Percentiles rank a stretch among this genome's conserved stretches.
Conservation (phyloP, 2,888 invertebrate species). For the Chloroclysta siterata region DNA sequence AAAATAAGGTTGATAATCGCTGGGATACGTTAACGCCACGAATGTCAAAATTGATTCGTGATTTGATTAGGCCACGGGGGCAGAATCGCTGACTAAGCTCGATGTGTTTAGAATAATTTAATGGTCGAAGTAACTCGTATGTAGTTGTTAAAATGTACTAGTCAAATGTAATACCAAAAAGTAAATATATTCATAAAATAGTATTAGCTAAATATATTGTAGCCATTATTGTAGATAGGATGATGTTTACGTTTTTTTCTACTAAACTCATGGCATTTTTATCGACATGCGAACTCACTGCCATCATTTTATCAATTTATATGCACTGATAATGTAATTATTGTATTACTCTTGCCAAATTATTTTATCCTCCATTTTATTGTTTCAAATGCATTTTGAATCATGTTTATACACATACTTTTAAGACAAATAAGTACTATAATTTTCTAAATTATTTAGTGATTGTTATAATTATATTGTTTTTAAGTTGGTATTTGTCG, state of each 20-base stretch:
- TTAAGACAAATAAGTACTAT: neutral
- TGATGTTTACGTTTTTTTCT: conserved; percentile 13
- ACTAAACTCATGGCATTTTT: conserved; percentile 35
- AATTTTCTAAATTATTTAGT: conserved; percentile 9
- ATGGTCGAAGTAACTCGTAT: neutral
- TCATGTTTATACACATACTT: conserved; percentile 21
- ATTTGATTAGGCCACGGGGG: too few relatives aligned
- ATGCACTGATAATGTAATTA: neutral
- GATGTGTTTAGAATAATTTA: neutral
- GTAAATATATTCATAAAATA: conserved; percentile 41
- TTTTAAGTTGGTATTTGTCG: neutral
- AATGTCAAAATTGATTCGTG: too few relatives aligned
- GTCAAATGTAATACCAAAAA: conserved; percentile 66
- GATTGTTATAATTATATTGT: conserved; percentile 3
- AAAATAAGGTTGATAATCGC: too few relatives aligned
- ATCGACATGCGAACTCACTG: conserved; percentile 32
- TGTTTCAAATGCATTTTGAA: conserved; percentile 31
- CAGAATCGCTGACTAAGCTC: too few relatives aligned
- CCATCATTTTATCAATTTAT: conserved; percentile 22
- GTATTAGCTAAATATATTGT: conserved; percentile 46
- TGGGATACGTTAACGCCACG: too few relatives aligned
- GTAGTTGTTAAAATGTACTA: conserved; percentile 50
- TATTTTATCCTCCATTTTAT: conserved; percentile 7
- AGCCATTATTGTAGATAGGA: conserved; percentile 44
- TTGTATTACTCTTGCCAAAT: conserved; percentile 24